phyloP scores from a whole-genome alignment of 1,140 invertebrate genomes.

The Harpegnathos saltator region DNA sequence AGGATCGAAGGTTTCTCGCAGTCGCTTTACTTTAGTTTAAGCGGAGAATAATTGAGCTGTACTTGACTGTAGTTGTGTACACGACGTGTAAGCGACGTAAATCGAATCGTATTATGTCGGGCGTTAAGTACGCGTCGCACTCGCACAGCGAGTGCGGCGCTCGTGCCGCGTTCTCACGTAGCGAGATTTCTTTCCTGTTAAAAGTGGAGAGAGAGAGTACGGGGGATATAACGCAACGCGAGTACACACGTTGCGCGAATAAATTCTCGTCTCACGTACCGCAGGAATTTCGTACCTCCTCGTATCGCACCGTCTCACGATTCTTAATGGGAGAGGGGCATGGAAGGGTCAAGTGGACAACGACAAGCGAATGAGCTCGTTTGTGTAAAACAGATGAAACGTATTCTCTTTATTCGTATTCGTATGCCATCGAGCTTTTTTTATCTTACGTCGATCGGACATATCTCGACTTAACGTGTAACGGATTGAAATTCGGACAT shows the following conservation, averaged over 20 bases:
- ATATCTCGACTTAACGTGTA: slow-evolving; percentile 56
- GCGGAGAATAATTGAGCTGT: too few relatives aligned
- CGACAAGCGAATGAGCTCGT: slow-evolving; percentile 55
- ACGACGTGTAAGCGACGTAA: neutral
- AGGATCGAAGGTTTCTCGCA: too few relatives aligned
- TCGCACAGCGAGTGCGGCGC: neutral
- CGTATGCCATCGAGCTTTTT: slow-evolving; percentile 71
- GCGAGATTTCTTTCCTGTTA: slow-evolving; percentile 56
- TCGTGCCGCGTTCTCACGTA: neutral
- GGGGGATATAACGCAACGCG: slow-evolving; percentile 31
- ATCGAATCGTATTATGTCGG: neutral
- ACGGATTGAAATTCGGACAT: slow-evolving; percentile 75
- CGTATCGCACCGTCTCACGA: slow-evolving; percentile 37
- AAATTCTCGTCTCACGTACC: slow-evolving; percentile 77
- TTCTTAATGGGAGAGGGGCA: slow-evolving; percentile 57
- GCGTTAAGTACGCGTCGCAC: neutral
- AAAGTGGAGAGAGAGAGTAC: slow-evolving; percentile 8
- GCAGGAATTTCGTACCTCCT: slow-evolving; percentile 71
- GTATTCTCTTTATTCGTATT: slow-evolving; percentile 75
- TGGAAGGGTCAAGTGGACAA: slow-evolving; percentile 17
- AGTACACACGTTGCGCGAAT: neutral
- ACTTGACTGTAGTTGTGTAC: slow-evolving; percentile 12
- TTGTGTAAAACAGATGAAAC: slow-evolving; percentile 82
- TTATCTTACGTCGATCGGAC: slow-evolving; percentile 71
- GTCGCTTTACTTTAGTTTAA: too few relatives aligned